A percentile compares a stretch with the other conserved stretches of the same genome.
Evolutionary conservation across 1,140 invertebrate species (phyloP).

Genomic region (Drosophila kepulauana): DNA sequence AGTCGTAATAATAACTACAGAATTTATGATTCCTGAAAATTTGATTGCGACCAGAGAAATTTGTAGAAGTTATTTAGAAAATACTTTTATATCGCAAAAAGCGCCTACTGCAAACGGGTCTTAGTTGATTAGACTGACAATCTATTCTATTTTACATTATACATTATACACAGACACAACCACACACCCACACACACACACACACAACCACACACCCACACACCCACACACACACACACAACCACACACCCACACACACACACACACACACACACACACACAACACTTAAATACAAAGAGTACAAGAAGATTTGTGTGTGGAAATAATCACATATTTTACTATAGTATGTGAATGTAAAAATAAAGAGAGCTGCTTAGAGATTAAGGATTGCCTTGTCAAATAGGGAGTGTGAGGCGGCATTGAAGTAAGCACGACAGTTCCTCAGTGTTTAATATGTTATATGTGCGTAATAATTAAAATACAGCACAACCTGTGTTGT

Average conservation of each 20-base stretch:
- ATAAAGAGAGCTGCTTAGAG: conserved; percentile 57
- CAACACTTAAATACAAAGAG: background rate
- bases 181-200: too few relatives aligned
- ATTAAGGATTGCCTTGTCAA: conserved; percentile 61
- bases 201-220: too few relatives aligned
- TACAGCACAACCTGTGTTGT: conserved; percentile 27
- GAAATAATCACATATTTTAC: conserved; percentile 42
- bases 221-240: too few relatives aligned
- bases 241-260: too few relatives aligned
- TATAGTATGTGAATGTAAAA: conserved; percentile 44
- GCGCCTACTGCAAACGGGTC: too few relatives aligned
- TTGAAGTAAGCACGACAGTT: conserved; percentile 82
- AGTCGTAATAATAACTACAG: too few relatives aligned
- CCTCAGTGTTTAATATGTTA: conserved; percentile 80
- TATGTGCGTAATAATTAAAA: conserved; percentile 40
- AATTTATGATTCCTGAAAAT: too few relatives aligned
- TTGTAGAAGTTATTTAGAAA: too few relatives aligned
- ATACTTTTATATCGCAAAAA: too few relatives aligned
- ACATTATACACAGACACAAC: background rate
- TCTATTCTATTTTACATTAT: conserved; percentile 52
- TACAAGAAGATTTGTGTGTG: background rate
- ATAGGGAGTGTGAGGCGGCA: conserved; percentile 57
- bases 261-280: too few relatives aligned
- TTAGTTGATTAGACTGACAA: too few relatives aligned
- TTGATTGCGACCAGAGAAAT: too few relatives aligned